Conservation (phyloP, 1,140 invertebrate species). For the Elymnias hypermnestra region DNA sequence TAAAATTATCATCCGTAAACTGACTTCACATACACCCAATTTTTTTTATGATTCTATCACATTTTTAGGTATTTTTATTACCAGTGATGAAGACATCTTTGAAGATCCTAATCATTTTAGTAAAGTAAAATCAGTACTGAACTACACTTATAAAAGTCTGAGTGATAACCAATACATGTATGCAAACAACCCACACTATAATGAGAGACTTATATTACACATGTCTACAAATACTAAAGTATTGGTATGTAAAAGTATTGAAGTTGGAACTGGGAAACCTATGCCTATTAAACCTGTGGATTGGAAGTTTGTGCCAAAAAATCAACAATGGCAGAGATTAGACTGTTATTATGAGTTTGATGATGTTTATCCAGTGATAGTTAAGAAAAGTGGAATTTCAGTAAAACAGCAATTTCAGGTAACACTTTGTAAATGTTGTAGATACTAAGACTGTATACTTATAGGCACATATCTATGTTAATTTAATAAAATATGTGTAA, state of each 20-base stretch:
- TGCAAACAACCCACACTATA: conserved; percentile 64
- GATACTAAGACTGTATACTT: no score
- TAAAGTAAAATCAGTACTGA: conserved; percentile 78
- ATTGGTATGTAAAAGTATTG: conserved; percentile 67
- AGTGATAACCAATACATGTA: conserved; percentile 76
- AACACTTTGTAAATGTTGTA: no score
- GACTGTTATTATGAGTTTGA: conserved; percentile 83
- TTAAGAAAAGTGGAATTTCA: conserved; percentile 75
- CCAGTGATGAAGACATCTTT: conserved; percentile 79
- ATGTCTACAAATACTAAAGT: conserved; percentile 73
- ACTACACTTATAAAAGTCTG: conserved; percentile 76
- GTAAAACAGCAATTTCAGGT: conserved; percentile 83
- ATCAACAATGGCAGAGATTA: conserved; percentile 82
- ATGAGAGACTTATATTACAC: conserved; percentile 74
- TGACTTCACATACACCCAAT: no score
- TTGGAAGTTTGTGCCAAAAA: conserved; percentile 80
- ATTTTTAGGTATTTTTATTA: conserved; percentile 60
- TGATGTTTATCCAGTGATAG: conserved; percentile 78
- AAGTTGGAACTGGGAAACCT: conserved; percentile 50
- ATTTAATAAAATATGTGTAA: no score
- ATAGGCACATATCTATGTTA: no score
- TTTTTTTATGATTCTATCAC: no score
- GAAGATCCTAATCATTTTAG: conserved; percentile 66
- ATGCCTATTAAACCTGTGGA: conserved; percentile 76
- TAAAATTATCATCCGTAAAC: no score